Percentiles rank a stretch among this genome's conserved stretches.
Evolutionary conservation across 1,140 invertebrate species (phyloP).

Genomic region (Pollicipes pollicipes): DNA sequence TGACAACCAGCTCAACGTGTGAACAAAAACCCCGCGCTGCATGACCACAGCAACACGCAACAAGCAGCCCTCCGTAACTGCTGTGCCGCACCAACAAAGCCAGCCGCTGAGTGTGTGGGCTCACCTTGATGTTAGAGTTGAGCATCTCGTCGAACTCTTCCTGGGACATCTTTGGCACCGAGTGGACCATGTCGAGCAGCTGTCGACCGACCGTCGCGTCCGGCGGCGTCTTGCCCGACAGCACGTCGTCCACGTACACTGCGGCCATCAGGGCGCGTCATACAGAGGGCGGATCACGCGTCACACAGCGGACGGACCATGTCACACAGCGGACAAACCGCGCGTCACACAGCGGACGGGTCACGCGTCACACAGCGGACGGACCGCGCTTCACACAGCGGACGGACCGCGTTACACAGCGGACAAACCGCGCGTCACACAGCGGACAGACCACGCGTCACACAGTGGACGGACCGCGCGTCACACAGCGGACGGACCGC

Average conservation of each 20-base stretch:
- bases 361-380: slow-evolving; percentile 52
- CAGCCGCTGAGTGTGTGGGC: too few species aligned
- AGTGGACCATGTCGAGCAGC: slow-evolving; percentile 71
- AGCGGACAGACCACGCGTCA: slow-evolving; percentile 66
- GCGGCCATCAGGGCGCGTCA: too few species aligned
- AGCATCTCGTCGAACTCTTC: slow-evolving; percentile 89
- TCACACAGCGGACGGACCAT: too few species aligned
- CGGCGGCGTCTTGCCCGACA: slow-evolving; percentile 22
- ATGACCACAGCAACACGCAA: too few species aligned
- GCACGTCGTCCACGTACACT: slow-evolving; percentile 62
- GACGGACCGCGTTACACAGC: slow-evolving; percentile 58
- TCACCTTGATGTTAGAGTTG: slow-evolving; percentile 78
- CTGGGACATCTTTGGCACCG: slow-evolving; percentile 67
- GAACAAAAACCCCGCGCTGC: too few species aligned
- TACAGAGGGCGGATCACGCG: background rate
- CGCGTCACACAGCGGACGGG: slow-evolving; percentile 66
- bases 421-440: slow-evolving; percentile 61
- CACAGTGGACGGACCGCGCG: slow-evolving; percentile 47
- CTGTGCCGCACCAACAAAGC: too few species aligned
- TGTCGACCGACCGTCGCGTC: slow-evolving; percentile 48
- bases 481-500: slow-evolving; percentile 69
- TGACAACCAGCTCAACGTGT: too few species aligned
- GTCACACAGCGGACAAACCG: slow-evolving; percentile 53
- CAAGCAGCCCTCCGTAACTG: too few species aligned
- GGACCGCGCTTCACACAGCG: slow-evolving; percentile 62